These are phyloP conservation scores for Clamator glandarius DNA, from an alignment of 2,797 vertebrate species.

Conservation along the genomic window DNA sequence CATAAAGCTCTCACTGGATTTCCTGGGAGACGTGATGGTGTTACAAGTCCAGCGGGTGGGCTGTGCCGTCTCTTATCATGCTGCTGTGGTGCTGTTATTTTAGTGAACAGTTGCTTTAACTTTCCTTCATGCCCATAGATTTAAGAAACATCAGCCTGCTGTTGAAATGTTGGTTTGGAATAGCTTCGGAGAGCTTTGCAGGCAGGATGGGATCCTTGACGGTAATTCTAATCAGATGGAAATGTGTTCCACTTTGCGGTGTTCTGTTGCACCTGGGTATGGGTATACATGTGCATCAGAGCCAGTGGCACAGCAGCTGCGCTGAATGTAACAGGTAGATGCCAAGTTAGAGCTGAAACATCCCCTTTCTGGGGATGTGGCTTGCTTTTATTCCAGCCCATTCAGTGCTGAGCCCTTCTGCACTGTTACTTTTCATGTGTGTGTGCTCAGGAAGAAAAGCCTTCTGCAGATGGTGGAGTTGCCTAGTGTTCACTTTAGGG, in stretches of 20 bases:
- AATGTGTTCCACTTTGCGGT: not conserved
- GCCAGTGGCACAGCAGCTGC: not conserved
- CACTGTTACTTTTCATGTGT: accelerated
- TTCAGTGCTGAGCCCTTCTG: not conserved
- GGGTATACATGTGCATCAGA: not conserved
- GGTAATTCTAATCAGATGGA: not conserved
- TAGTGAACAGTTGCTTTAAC: not conserved
- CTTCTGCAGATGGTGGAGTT: not conserved
- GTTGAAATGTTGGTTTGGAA: not conserved
- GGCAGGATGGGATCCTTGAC: not conserved
- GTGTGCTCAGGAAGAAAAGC: accelerated
- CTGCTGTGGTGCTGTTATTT: not conserved
- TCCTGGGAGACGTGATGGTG: not conserved
- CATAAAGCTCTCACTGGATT: not conserved
- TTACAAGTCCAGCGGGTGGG: not conserved
- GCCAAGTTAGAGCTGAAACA: not conserved
- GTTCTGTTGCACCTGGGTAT: not conserved
- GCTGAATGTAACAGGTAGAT: not conserved
- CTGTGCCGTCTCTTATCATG: not conserved
- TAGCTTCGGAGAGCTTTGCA: not conserved
- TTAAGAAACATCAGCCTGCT: not conserved
- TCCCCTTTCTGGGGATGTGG: not conserved
- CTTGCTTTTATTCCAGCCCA: not conserved
- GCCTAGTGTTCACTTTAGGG: accelerated
- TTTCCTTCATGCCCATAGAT: not conserved